Evolutionary conservation across 2,113 vertebrate genomes (phyloP).

Genomic region (Pleuronectes platessa): DNA sequence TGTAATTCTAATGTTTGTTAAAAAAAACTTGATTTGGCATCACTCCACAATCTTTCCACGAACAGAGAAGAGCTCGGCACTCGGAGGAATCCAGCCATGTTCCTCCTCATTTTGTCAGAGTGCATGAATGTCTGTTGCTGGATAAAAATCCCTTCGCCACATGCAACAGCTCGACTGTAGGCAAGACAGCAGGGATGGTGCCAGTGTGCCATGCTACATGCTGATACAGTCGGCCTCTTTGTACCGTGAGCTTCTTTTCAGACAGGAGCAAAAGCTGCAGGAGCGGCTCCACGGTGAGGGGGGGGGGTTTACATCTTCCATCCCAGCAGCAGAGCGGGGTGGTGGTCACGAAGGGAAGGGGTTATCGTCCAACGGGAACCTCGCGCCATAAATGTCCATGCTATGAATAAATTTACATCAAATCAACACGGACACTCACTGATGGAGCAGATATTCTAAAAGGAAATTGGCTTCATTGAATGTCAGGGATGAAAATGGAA

Average conservation of each 20-base stretch:
- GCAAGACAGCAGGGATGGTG: slow-evolving; percentile 53
- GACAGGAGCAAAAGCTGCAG: slow-evolving; percentile 63
- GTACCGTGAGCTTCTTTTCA: slow-evolving; percentile 50
- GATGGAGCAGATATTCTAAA: slow-evolving; percentile 35
- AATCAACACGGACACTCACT: slow-evolving; percentile 44
- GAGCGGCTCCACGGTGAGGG: slow-evolving; percentile 42
- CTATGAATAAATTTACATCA: slow-evolving; percentile 66
- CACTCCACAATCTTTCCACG: neutral
- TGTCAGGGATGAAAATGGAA: slow-evolving; percentile 10
- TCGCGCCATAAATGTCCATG: slow-evolving; percentile 45
- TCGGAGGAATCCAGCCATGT: neutral
- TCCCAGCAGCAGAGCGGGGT: slow-evolving; percentile 3
- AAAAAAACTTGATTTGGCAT: neutral
- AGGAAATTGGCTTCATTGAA: slow-evolving; percentile 13
- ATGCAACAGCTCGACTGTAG: slow-evolving; percentile 30
- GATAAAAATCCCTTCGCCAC: slow-evolving; percentile 27
- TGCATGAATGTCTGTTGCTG: slow-evolving; percentile 8
- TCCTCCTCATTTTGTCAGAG: neutral
- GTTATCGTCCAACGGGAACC: slow-evolving; percentile 57
- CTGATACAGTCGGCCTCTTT: slow-evolving; percentile 67
- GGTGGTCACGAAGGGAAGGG: slow-evolving; percentile 45
- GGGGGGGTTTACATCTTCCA: slow-evolving; percentile 29
- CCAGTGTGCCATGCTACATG: slow-evolving; percentile 62
- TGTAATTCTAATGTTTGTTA: neutral
- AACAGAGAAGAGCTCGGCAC: neutral